Base-by-base conservation (phyloP, 1,140 invertebrate genomes). In the Saccostrea echinata region DNA sequence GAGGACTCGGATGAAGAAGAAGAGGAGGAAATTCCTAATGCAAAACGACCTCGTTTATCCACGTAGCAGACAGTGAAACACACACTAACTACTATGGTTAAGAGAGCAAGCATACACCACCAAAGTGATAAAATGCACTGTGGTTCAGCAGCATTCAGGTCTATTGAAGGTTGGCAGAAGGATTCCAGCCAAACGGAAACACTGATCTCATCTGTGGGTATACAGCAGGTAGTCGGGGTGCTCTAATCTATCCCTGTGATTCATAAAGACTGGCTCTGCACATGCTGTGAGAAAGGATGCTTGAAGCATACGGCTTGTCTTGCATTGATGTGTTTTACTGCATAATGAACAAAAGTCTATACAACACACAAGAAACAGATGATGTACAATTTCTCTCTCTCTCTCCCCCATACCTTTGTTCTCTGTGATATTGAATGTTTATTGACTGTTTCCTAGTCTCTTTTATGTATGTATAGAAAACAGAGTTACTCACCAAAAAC, bases 1-100 rank as follows among this genome's bases (percentile, higher is more conserved):
- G 98, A 98, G 86, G 98, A 99, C 94, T 98, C 97, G 0, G 98
- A 98, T 92, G 98, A 98, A 91, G 98, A 99, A 90, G 98, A 98
- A 84, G 97, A 98, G 87, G 97, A 97, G 71, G 95, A 95, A 27
- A 93, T 96, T 55, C 94, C 94, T 27, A 92, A 93, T 68, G 92
- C 94, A 71, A 94, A 94, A 91, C 92, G 94, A 43, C 91, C 91
- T 52, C 88, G 93, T 57, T 81, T 94, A 86, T 92, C 91, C 64
- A 93, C 93, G 83, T 94, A 93, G 86, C 57, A 83, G 18, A 83
- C 11, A 52, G 81, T 83, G 35, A 51, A 12, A 83, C 21, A 24
- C n/a, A 53, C 81, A 83, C 35, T 52, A 80, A 24, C 35, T 53
- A 21, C 21, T 33, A 51, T n/a, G 51, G 35, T 83, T 83, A 52